Conservation (phyloP, 2,113 vertebrate genomes). For the Oplegnathus fasciatus region DNA sequence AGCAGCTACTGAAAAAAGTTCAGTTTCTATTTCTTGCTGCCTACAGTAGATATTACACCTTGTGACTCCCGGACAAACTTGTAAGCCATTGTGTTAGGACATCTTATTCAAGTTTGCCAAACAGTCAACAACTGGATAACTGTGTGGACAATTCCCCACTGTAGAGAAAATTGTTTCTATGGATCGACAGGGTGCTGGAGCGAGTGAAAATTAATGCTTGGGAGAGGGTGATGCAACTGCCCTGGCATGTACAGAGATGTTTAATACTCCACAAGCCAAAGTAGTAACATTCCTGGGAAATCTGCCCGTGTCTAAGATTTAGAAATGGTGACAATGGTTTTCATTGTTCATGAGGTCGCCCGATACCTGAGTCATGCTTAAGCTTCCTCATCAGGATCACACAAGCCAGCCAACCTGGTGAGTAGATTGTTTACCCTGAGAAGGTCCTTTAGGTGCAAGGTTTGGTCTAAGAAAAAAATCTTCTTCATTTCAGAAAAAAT, state of each 20-base stretch:
- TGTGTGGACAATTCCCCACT: not conserved
- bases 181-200: not conserved
- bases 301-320: not conserved
- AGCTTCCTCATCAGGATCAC: not conserved
- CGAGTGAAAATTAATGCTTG: not conserved
- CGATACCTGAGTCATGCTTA: not conserved
- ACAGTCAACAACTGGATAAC: not conserved
- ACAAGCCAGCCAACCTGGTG: not conserved
- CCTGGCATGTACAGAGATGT: slow-evolving; percentile 18
- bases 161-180: not conserved
- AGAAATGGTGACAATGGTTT: slow-evolving; percentile 7
- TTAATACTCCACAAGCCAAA: slow-evolving; percentile 4
- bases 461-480: not conserved
- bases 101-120: not conserved
- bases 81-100: not conserved
- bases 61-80: not conserved
- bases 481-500: not conserved
- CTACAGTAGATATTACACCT: not conserved
- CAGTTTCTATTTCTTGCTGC: not conserved
- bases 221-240: not conserved
- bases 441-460: not conserved
- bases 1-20: not conserved
- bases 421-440: not conserved
- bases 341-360: slow-evolving; percentile 17
- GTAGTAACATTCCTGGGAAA: slow-evolving; percentile 5